A percentile compares a stretch with the other conserved stretches of the same genome.
phyloP scores from a whole-genome alignment of 2,888 invertebrate genomes.

The Griposia aprilina region DNA sequence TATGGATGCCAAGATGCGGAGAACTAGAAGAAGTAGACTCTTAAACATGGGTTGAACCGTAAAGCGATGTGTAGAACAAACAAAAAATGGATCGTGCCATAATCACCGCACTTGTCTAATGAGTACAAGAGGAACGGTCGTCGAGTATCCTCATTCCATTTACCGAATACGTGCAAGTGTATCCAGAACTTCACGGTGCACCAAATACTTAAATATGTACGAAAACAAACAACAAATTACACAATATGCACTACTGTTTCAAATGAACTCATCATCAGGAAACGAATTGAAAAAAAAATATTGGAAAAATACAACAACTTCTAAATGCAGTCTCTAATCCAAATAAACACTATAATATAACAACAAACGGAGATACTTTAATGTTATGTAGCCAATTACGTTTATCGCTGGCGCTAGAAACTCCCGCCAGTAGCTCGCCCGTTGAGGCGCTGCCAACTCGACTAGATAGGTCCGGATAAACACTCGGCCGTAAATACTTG shows the following conservation, averaged over 20 bases:
- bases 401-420: slow-evolving; percentile 55
- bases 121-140: neutral
- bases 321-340: neutral
- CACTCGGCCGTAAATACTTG: slow-evolving; percentile 63
- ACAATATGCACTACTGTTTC: too few species aligned
- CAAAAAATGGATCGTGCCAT: slow-evolving; percentile 21
- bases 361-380: slow-evolving; percentile 29
- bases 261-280: too few species aligned
- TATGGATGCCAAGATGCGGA: slow-evolving; percentile 29
- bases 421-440: slow-evolving; percentile 55
- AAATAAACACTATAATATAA: slow-evolving; percentile 7
- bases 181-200: neutral
- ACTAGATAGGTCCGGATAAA: slow-evolving; percentile 68
- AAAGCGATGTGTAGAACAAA: neutral
- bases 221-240: neutral
- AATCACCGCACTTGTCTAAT: slow-evolving; percentile 6
- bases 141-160: neutral
- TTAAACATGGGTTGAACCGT: slow-evolving; percentile 6
- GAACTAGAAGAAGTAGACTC: slow-evolving; percentile 6
- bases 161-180: neutral
- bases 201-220: neutral
- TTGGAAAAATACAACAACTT: too few species aligned
- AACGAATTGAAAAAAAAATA: too few species aligned
- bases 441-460: slow-evolving; percentile 69
- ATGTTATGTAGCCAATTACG: slow-evolving; percentile 24